These are phyloP conservation scores for Tinea semifulvella DNA, from an alignment of 2,888 invertebrate species.

Conservation along the genomic window DNA sequence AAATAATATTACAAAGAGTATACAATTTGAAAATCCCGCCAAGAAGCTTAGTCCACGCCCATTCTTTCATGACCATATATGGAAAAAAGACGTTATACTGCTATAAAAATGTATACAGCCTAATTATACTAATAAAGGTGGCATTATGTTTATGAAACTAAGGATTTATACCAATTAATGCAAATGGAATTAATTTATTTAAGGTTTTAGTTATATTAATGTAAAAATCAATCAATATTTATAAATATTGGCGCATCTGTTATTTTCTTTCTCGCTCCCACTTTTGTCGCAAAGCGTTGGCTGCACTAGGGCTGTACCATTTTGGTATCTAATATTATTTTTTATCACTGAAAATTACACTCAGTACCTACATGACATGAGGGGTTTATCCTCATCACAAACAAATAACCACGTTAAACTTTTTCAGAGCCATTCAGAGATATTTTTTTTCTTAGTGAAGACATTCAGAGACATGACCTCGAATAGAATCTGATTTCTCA, in stretches of 20 bases:
- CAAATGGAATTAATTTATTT: no score
- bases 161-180: background rate
- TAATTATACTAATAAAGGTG: background rate
- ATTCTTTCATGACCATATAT: slow-evolving; percentile 6
- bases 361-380: no score
- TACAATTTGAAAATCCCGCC: background rate
- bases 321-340: no score
- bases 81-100: background rate
- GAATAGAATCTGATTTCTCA: no score
- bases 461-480: no score
- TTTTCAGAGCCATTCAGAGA: no score
- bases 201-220: background rate
- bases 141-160: background rate
- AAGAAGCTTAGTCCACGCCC: background rate
- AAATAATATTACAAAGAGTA: background rate
- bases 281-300: background rate
- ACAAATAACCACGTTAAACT: no score
- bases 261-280: background rate
- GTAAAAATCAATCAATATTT: background rate
- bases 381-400: no score
- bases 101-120: background rate
- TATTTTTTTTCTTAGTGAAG: no score
- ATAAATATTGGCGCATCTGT: background rate
- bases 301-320: background rate
- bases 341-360: no score